phyloP scores from a whole-genome alignment of 2,113 vertebrate genomes.

The Burhinus bistriatus region DNA sequence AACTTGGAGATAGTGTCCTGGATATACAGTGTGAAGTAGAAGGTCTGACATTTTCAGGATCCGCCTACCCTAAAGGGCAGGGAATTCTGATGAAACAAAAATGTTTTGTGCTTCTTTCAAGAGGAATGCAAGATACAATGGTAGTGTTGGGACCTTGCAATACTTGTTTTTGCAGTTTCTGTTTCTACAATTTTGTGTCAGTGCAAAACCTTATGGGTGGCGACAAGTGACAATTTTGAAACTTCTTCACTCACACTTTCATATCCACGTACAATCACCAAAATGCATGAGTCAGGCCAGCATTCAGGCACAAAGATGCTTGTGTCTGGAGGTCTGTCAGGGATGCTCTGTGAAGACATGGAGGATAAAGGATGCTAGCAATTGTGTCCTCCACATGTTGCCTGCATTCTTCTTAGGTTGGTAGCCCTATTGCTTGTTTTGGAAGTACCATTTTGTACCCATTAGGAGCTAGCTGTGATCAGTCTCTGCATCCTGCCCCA shows the following conservation, averaged over 20 bases:
- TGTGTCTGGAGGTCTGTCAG: not conserved
- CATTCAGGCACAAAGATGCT: accelerated
- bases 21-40: accelerated
- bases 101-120: not conserved
- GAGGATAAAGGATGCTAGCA: not conserved
- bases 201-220: not conserved
- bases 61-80: not conserved
- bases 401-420: not conserved
- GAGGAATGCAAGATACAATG: not conserved
- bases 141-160: not conserved
- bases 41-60: not conserved
- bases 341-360: not conserved
- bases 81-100: not conserved
- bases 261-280: accelerated
- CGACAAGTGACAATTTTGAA: not conserved
- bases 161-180: not conserved
- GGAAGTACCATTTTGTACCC: not conserved
- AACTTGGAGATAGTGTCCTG: not conserved
- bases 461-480: not conserved
- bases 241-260: not conserved
- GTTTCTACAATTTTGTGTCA: not conserved
- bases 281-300: not conserved
- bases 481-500: not conserved
- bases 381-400: accelerated
- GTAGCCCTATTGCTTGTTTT: not conserved